A percentile compares a stretch with the other conserved stretches of the same genome.
Conservation (phyloP, 2,113 vertebrate species). For the Gobiocypris rarus region DNA sequence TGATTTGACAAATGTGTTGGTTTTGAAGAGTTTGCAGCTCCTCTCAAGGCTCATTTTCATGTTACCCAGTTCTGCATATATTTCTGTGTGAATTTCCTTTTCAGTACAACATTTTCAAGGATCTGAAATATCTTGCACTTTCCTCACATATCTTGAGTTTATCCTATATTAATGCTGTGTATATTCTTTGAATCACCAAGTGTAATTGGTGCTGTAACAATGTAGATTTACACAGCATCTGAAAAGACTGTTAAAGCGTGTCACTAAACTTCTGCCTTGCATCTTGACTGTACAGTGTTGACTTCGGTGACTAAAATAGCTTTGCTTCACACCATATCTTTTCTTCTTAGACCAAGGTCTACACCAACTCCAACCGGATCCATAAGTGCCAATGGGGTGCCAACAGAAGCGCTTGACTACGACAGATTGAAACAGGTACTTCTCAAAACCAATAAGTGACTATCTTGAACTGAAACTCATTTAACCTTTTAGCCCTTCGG, state of each 20-base stretch:
- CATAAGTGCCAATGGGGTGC: slow-evolving; percentile 95
- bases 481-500: slow-evolving; percentile 19
- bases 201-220: background rate
- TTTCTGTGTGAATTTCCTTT: slow-evolving; percentile 5
- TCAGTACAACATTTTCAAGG: background rate
- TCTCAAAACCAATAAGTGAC: background rate
- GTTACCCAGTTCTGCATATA: background rate
- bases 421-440: slow-evolving; percentile 96
- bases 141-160: background rate
- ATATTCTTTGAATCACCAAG: background rate
- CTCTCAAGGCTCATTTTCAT: slow-evolving; percentile 1
- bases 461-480: slow-evolving; percentile 3
- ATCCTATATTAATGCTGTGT: background rate
- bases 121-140: slow-evolving; percentile 9
- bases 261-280: slow-evolving; percentile 5
- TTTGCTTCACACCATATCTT: background rate
- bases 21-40: background rate
- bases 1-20: background rate
- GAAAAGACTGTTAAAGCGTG: background rate
- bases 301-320: background rate
- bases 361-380: slow-evolving; percentile 85
- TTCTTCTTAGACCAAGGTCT: slow-evolving; percentile 88
- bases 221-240: background rate
- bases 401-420: slow-evolving; percentile 92
- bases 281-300: background rate